Conservation (phyloP, 64 coral and sea anemone species). For the Dendronephthya gigantea region DNA sequence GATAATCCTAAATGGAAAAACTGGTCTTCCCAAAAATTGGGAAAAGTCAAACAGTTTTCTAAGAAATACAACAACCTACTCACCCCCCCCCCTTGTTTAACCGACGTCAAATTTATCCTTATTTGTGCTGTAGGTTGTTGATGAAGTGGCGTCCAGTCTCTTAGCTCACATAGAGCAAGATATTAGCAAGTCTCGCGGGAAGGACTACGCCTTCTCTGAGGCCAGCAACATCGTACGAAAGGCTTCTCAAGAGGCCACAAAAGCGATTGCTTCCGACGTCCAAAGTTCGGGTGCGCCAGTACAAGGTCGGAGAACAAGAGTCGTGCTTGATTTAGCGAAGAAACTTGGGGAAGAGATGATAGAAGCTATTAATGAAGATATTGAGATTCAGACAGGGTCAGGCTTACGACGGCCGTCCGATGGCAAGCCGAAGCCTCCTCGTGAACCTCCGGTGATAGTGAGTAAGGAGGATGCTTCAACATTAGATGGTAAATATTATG, state of each 20-base stretch:
- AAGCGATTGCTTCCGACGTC: background rate
- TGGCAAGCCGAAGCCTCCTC: background rate
- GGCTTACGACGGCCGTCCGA: background rate
- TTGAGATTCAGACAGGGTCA: background rate
- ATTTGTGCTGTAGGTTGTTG: background rate
- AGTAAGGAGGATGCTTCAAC: background rate
- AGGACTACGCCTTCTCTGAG: background rate
- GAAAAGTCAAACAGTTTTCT: too few relatives aligned
- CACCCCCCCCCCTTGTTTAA: too few relatives aligned
- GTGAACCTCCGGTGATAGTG: background rate
- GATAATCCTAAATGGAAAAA: too few relatives aligned
- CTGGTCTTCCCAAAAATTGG: too few relatives aligned
- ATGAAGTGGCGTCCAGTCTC: background rate
- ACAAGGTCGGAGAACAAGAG: background rate
- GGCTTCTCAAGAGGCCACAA: background rate
- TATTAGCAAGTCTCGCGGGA: background rate
- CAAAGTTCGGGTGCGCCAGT: background rate
- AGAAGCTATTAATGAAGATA: constrained; percentile 1
- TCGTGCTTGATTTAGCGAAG: background rate
- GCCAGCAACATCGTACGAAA: background rate
- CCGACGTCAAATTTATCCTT: too few relatives aligned
- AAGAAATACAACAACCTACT: too few relatives aligned
- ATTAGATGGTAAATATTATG: background rate
- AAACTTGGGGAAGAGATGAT: background rate
- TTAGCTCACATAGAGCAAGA: background rate